Percentiles rank a stretch among this genome's conserved stretches.
Conservation (phyloP, 2,113 vertebrate genomes). For the Lophius piscatorius region DNA sequence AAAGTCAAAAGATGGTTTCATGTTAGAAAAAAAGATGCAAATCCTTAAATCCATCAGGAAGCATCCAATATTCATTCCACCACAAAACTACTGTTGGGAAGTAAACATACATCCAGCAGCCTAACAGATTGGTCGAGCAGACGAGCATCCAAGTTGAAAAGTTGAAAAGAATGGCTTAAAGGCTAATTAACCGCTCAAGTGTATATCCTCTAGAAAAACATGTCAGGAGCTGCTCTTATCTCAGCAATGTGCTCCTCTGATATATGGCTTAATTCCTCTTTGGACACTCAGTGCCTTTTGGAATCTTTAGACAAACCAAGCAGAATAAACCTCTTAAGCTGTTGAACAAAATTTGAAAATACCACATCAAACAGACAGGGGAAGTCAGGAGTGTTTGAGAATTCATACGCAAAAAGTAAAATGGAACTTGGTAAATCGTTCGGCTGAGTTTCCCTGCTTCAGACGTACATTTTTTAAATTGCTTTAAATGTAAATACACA, state of each 20-base stretch:
- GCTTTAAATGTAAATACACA: not conserved
- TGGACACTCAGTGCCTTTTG: constrained; percentile 19
- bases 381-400: too few relatives aligned
- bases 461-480: too few relatives aligned
- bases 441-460: too few relatives aligned
- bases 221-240: constrained; percentile 52
- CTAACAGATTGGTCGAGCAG: constrained; percentile 34
- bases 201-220: constrained; percentile 65
- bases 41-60: not conserved
- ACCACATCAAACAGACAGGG: not conserved
- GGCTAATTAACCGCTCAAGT: constrained; percentile 72
- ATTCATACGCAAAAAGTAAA: not conserved
- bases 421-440: too few relatives aligned
- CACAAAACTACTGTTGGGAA: constrained; percentile 17
- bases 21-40: too few relatives aligned
- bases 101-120: constrained; percentile 21
- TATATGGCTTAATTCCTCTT: constrained; percentile 54
- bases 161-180: constrained; percentile 64
- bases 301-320: constrained; percentile 30
- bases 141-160: constrained; percentile 48
- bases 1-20: too few relatives aligned
- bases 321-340: constrained; percentile 52
- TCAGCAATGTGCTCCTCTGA: constrained; percentile 38
- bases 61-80: not conserved
- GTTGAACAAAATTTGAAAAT: constrained; percentile 49